Evolutionary conservation across 2,888 invertebrate species (phyloP).

Genomic region (Gonocerus acuteangulatus): DNA sequence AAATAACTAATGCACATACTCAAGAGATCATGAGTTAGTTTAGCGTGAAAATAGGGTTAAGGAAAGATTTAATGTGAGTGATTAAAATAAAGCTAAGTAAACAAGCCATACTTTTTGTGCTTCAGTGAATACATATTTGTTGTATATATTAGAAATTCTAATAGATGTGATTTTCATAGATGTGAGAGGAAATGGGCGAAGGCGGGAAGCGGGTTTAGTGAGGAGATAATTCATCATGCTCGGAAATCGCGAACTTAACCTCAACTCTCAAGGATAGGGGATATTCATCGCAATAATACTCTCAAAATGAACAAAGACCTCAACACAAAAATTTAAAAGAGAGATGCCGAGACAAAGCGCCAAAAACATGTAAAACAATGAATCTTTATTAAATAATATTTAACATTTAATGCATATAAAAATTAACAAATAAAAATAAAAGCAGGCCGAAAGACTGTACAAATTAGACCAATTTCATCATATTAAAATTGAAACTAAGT

Average conservation of each 20-base stretch:
- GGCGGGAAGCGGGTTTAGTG: conserved; percentile 12
- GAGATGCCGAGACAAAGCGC: conserved; percentile 25
- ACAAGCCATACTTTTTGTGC: conserved; percentile 16
- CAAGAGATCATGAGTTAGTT: conserved; percentile 7
- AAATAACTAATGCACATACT: conserved; percentile 6
- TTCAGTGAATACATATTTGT: conserved; percentile 17
- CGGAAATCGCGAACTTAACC: conserved; percentile 25
- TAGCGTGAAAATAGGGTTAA: conserved; percentile 6
- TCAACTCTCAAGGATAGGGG: conserved; percentile 22
- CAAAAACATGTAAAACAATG: conserved; percentile 26
- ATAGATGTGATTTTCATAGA: conserved; percentile 16
- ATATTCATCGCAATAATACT: conserved; percentile 12
- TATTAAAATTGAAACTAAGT: neutral
- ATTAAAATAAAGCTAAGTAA: conserved; percentile 18
- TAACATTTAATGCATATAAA: neutral
- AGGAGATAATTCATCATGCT: conserved; percentile 5
- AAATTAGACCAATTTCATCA: conserved; percentile 21
- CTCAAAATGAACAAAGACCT: conserved; percentile 6
- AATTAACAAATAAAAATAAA: conserved; percentile 5
- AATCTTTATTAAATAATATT: conserved; percentile 19
- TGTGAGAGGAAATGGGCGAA: conserved; percentile 13
- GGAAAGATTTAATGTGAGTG: conserved; percentile 18
- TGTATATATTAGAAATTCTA: conserved; percentile 9
- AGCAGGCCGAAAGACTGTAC: conserved; percentile 29
- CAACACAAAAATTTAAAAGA: conserved; percentile 16